A percentile compares a stretch with the other conserved stretches of the same genome.
phyloP scores from a whole-genome alignment of 2,888 invertebrate genomes.

The Crematogaster levior region DNA sequence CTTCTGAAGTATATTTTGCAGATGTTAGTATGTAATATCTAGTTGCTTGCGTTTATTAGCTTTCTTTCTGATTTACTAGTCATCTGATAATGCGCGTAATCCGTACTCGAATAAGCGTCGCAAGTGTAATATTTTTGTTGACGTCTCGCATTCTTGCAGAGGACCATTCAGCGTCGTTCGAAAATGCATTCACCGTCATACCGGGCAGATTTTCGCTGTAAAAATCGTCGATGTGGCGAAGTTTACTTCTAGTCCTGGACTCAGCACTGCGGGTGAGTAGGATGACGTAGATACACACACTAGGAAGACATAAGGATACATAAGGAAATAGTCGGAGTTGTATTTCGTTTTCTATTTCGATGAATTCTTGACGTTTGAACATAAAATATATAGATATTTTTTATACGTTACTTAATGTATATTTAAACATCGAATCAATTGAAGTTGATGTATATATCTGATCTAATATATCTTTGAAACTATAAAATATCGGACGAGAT shows the following conservation, averaged over 20 bases:
- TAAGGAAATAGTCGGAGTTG: background rate
- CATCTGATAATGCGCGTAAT: conserved; percentile 9
- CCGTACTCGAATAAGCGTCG: background rate
- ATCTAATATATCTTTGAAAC: background rate
- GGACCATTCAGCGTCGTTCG: conserved; percentile 98
- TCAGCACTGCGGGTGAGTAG: conserved; percentile 96
- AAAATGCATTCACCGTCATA: conserved; percentile 97
- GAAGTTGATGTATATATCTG: background rate
- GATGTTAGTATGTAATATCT: background rate
- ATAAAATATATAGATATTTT: background rate
- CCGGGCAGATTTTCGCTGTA: conserved; percentile 98
- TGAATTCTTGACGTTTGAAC: background rate
- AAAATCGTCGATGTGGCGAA: conserved; percentile 99
- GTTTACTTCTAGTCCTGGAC: conserved; percentile 98
- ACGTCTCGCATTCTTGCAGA: conserved; percentile 86
- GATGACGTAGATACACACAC: background rate
- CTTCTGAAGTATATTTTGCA: background rate
- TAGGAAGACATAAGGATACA: background rate
- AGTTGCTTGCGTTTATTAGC: background rate
- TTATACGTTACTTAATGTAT: background rate
- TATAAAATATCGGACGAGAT: background rate
- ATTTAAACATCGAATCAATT: background rate
- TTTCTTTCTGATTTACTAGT: background rate
- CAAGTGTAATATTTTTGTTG: conserved; percentile 56
- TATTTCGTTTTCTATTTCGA: background rate